A percentile compares a stretch with the other conserved stretches of the same genome.
Conservation (phyloP, 92 coral and sea anemone species). For the Epizoanthus stellaris region DNA sequence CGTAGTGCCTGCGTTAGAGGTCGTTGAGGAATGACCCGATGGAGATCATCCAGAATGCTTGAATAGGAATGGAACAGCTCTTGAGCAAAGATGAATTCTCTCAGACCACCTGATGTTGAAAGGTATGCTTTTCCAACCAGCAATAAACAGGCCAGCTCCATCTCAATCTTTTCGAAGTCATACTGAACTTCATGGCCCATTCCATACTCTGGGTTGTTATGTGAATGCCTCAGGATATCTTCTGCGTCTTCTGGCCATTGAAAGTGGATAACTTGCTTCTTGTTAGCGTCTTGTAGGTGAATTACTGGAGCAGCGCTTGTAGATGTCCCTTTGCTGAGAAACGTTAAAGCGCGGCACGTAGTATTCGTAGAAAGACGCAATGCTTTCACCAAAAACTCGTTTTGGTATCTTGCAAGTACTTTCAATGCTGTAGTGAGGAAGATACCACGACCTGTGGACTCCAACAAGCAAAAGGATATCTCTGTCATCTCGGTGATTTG, state of each 20-base stretch:
- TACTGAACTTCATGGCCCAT: conserved; percentile 23
- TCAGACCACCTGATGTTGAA: conserved; percentile 4
- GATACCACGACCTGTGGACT: conserved; percentile 23
- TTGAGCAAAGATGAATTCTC: conserved; percentile 2
- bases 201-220: conserved; percentile 52
- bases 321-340: conserved; percentile 27
- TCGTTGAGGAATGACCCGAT: conserved; percentile 13
- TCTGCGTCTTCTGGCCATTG: conserved; percentile 45
- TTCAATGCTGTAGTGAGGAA: conserved; percentile 42
- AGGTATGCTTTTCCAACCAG: conserved; percentile 1
- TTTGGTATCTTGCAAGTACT: conserved; percentile 45
- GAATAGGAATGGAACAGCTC: conserved; percentile 20
- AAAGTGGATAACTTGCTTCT: conserved; percentile 37
- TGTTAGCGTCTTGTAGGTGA: conserved; percentile 43
- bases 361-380: conserved; percentile 11
- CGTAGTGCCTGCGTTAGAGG: conserved; percentile 2
- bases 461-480: conserved; percentile 41
- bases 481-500: conserved; percentile 24
- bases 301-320: conserved; percentile 14
- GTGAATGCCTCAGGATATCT: conserved; percentile 33
- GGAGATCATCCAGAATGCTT: conserved; percentile 7
- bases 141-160: conserved; percentile 3
- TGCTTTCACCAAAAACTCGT: conserved; percentile 39
- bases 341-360: conserved; percentile 34
- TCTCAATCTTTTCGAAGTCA: conserved; percentile 25